Evolutionary conservation across 2,888 invertebrate species (phyloP), one percentile per base, ranked within the genome.

Genomic region (Idaea dimidiata): DNA sequence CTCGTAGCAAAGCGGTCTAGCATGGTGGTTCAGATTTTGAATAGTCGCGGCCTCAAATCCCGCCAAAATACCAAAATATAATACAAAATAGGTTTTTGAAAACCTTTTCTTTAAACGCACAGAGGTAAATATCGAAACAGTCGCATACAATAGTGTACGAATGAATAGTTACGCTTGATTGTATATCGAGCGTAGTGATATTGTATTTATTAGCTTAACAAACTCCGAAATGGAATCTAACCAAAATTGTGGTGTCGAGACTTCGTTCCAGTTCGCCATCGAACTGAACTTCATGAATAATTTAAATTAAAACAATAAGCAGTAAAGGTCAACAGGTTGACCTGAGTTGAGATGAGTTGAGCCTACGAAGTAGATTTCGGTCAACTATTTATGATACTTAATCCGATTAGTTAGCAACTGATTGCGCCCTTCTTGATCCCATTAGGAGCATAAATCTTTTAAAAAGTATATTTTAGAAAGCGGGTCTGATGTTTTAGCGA

Each of bases 301-400:
- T 43, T 33, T 58, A 43, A 43, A 58, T n/a, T 58, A 16, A 17
- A 58, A 58, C 43, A 58, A n/a, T 24, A 31, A 17, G 43, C 17
- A 16, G 31, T 33, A 43, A 43, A 58, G 58, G 58, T 17, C 43
- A 58, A 58, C 33, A 58, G 58, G 58, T 58, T 33, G 17, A 17
- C n/a, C 8, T 14, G 33, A 16, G 17, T 16, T 63, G 58, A 55
- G 54, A 63, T 54, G 62, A 66, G 64, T 66, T 59, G n/a, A 17
- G 60, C 58, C 60, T 58, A 55, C 7, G 16, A 58, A 59, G 57
- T 54, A n/a, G 57, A 57, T 18, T 61, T 59, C 16, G 43, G 31
- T 57, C 18, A 58, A 61, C 61, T 63, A 55, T 43, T 53, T 32
- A 14, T n/a, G 31, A n/a, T 57, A 18, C 17, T 17, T 24, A 24